These are phyloP conservation scores for Etheostoma perlongum DNA, from an alignment of 2,797 vertebrate species.

Conservation along the genomic window DNA sequence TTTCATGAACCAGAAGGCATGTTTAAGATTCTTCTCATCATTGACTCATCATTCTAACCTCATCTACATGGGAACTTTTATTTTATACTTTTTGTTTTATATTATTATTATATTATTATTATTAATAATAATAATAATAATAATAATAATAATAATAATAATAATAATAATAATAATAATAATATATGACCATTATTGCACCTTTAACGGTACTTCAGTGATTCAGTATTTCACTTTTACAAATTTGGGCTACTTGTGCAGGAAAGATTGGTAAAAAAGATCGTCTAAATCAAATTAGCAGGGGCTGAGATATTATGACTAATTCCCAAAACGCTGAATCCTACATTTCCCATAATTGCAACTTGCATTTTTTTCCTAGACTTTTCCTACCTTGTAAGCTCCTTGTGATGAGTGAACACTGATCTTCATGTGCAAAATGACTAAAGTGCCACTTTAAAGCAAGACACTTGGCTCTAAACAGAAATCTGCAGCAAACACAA, in stretches of 20 bases:
- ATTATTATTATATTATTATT: too few relatives aligned
- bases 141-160: too few relatives aligned
- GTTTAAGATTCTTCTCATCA: conserved; percentile 2
- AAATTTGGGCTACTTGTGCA: background rate
- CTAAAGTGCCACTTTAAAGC: too few relatives aligned
- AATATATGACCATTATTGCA: background rate
- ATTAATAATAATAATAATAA: too few relatives aligned
- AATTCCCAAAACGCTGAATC: background rate
- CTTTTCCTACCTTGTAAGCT: background rate
- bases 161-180: too few relatives aligned
- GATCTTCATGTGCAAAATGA: background rate
- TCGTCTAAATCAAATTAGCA: background rate
- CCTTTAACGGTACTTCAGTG: background rate
- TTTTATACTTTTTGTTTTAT: too few relatives aligned
- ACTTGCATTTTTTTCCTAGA: background rate
- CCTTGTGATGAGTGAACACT: too few relatives aligned
- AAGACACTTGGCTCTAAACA: too few relatives aligned
- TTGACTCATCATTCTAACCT: background rate
- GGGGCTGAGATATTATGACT: background rate
- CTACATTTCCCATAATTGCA: background rate
- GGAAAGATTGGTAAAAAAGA: background rate
- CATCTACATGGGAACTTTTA: background rate
- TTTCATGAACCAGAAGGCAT: conserved; percentile 1
- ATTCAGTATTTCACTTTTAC: background rate
- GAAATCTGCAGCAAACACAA: too few relatives aligned